Conservation (phyloP, 2,888 invertebrate species). For the Chironomus riparius region DNA sequence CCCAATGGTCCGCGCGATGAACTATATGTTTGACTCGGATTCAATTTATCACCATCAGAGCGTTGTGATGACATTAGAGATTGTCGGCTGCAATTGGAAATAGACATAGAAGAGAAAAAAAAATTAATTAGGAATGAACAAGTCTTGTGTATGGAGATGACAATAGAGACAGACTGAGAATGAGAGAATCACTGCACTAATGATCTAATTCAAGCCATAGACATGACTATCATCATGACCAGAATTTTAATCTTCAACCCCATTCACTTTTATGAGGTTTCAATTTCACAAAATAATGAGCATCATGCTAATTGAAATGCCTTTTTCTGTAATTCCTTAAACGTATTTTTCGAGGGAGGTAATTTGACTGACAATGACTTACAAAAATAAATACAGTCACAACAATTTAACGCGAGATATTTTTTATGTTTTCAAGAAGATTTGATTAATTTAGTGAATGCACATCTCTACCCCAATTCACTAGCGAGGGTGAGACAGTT, state of each 20-base stretch:
- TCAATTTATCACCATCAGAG: conserved; percentile 44
- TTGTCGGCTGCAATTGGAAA: conserved; percentile 51
- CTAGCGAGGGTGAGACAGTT: neutral
- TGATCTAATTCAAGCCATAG: neutral
- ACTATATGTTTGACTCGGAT: conserved; percentile 50
- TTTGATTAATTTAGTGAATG: neutral
- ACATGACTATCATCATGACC: neutral
- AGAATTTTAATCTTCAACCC: neutral
- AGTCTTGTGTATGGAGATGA: neutral
- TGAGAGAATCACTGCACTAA: conserved; percentile 5
- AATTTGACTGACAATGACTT: too few species aligned
- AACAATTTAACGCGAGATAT: neutral
- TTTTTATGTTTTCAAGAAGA: neutral
- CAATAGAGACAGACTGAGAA: neutral
- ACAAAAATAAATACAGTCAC: too few species aligned
- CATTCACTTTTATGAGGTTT: neutral
- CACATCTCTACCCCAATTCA: too few species aligned
- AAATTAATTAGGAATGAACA: neutral
- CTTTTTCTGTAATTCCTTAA: neutral
- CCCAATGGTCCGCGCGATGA: conserved; percentile 40
- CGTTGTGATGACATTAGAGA: conserved; percentile 48
- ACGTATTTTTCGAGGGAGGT: neutral
- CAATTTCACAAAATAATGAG: neutral
- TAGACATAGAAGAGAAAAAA: neutral
- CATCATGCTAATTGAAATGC: neutral